These are phyloP conservation scores for Bovichtus variegatus DNA, from an alignment of 2,797 vertebrate genomes.

Conservation along the genomic window DNA sequence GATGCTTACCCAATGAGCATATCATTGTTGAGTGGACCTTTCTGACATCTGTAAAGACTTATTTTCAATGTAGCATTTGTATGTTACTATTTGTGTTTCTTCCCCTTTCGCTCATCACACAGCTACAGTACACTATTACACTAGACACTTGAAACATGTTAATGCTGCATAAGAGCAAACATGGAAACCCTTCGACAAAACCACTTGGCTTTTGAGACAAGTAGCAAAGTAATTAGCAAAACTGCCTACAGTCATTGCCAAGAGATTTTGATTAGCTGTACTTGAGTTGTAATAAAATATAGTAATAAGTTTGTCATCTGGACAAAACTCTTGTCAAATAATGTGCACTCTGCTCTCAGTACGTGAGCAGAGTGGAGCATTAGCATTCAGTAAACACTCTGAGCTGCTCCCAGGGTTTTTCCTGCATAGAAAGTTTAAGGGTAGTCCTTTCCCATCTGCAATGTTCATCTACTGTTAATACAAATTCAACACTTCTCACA, in stretches of 20 bases:
- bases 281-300: constrained; percentile 44
- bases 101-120: neutral
- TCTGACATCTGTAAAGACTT: neutral
- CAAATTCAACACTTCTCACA: constrained; percentile 6
- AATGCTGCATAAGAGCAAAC: constrained; percentile 10
- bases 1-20: neutral
- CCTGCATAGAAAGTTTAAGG: constrained; percentile 16
- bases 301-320: constrained; percentile 47
- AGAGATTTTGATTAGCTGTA: constrained; percentile 42
- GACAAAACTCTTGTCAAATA: constrained; percentile 40
- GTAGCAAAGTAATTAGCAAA: constrained; percentile 33
- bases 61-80: neutral
- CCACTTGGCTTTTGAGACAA: constrained; percentile 29
- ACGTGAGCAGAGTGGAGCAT: constrained; percentile 20
- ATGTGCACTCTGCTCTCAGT: constrained; percentile 23
- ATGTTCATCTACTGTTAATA: constrained; percentile 20
- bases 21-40: neutral
- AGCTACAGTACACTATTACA: neutral
- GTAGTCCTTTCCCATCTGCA: neutral
- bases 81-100: neutral
- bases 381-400: constrained; percentile 33
- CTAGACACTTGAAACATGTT: neutral
- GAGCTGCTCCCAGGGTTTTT: constrained; percentile 21
- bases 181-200: constrained; percentile 21
- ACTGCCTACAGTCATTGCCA: constrained; percentile 11